Conservation (phyloP, 2,113 vertebrate species). For the Cheilinus undulatus region DNA sequence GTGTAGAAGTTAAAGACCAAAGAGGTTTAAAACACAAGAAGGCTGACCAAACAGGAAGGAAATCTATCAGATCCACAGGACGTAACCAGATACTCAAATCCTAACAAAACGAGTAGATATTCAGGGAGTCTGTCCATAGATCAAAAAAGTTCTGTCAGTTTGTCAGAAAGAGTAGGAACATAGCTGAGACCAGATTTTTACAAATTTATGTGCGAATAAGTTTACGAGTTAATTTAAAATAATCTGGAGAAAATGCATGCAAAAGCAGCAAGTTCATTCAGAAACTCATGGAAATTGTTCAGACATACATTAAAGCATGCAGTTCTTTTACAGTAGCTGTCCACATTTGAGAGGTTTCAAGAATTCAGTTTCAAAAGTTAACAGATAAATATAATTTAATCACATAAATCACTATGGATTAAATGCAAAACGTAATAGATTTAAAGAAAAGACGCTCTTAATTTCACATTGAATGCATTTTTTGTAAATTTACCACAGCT, state of each 20-base stretch:
- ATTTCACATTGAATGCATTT: neutral
- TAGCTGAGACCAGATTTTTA: conserved; percentile 1
- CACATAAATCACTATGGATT: neutral
- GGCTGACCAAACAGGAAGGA: conserved; percentile 44
- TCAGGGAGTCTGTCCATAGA: neutral
- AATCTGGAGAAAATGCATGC: conserved; percentile 10
- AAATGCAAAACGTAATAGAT: no score
- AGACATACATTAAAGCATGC: conserved; percentile 43
- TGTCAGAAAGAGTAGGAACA: conserved; percentile 8
- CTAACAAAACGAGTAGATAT: neutral
- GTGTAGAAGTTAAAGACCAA: conserved; percentile 37
- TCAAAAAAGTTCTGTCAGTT: neutral
- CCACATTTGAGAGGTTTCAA: conserved; percentile 48
- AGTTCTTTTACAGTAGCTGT: conserved; percentile 52
- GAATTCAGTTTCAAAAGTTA: no score
- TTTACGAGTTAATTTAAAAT: neutral
- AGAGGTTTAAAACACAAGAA: conserved; percentile 44
- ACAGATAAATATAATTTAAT: no score
- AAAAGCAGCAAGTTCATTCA: neutral
- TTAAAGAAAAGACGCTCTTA: no score
- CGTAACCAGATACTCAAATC: conserved; percentile 42
- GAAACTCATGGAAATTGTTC: neutral
- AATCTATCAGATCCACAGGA: conserved; percentile 62
- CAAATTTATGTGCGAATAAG: neutral
- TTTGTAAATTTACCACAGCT: neutral